Evolutionary conservation across 2,797 vertebrate genomes (phyloP).

Genomic region (Alectoris magna): DNA sequence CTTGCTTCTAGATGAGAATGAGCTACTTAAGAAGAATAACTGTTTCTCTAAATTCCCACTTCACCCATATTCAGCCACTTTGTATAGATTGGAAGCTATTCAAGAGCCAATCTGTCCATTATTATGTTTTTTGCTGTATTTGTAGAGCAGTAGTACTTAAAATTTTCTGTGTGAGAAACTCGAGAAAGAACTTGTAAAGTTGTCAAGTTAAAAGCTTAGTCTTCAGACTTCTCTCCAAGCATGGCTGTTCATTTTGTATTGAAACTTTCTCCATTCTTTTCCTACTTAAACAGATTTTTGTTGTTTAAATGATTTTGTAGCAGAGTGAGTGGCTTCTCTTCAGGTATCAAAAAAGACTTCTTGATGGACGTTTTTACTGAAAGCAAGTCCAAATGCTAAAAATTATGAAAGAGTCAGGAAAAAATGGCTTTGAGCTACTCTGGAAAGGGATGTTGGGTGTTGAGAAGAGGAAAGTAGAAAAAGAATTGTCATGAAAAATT

Average conservation of each 20-base stretch:
- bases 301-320: neutral
- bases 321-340: no score
- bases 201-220: neutral
- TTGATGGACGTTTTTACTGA: no score
- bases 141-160: neutral
- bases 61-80: neutral
- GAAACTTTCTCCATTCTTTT: neutral
- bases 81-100: neutral
- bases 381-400: no score
- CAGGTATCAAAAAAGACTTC: no score
- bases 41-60: neutral
- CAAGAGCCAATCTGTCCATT: neutral
- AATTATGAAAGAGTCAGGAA: no score
- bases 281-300: neutral
- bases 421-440: no score
- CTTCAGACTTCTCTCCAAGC: neutral
- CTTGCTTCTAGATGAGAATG: neutral
- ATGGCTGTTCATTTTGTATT: neutral
- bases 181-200: neutral
- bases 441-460: no score
- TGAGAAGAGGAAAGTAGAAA: no score
- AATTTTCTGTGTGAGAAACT: neutral
- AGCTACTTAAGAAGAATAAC: neutral
- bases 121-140: neutral
- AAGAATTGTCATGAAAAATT: neutral